Conservation (phyloP, 2,113 vertebrate species). For the Lates calcarifer region DNA sequence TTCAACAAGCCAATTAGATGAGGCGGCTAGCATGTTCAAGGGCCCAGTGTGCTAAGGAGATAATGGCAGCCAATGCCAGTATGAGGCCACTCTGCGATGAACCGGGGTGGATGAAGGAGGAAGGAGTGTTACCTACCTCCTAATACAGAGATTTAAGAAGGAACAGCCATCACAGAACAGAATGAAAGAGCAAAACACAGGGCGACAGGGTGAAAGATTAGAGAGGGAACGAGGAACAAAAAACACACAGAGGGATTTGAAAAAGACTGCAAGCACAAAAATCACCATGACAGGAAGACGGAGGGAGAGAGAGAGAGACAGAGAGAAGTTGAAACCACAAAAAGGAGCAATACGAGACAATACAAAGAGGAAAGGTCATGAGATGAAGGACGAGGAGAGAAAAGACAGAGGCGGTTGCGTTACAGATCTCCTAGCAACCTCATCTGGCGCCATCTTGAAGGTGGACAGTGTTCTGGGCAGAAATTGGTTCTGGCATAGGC, state of each 20-base stretch:
- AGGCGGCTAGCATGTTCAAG: conserved; percentile 34
- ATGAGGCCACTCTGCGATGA: conserved; percentile 37
- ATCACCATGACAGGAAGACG: conserved; percentile 20
- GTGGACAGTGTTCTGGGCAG: background rate
- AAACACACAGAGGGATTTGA: conserved; percentile 65
- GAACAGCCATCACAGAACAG: conserved; percentile 94
- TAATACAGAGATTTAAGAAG: conserved; percentile 90
- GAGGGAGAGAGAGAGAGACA: background rate
- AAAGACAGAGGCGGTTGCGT: conserved; percentile 13
- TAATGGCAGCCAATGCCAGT: conserved; percentile 49
- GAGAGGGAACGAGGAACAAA: conserved; percentile 87
- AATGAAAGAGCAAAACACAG: conserved; percentile 57
- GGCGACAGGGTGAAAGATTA: conserved; percentile 91
- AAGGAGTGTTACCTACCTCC: conserved; percentile 91
- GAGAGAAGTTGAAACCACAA: conserved; percentile 71
- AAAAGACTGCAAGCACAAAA: conserved; percentile 48
- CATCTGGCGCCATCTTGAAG: conserved; percentile 8
- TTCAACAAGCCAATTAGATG: conserved; percentile 49
- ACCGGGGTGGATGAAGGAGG: conserved; percentile 32
- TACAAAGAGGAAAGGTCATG: conserved; percentile 14
- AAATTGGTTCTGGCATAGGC: background rate
- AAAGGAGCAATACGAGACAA: conserved; percentile 75
- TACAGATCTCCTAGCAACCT: conserved; percentile 4
- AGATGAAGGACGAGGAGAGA: conserved; percentile 31
- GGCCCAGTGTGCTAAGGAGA: conserved; percentile 23